These are phyloP conservation scores for Melanotus villosus DNA, from an alignment of 2,888 invertebrate genomes.

Conservation along the genomic window DNA sequence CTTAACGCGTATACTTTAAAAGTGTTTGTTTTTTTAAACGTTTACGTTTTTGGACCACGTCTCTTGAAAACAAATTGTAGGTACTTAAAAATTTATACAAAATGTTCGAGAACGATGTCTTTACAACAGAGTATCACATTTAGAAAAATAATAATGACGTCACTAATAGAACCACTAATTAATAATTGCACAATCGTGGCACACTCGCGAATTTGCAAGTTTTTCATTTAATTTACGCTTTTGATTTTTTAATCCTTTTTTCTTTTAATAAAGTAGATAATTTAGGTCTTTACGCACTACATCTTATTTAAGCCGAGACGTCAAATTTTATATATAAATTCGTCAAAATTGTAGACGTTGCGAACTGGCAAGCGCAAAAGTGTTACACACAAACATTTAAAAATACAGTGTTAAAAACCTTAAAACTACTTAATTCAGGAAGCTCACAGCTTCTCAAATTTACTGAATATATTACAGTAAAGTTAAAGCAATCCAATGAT, in stretches of 20 bases:
- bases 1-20: slow-evolving; percentile 53
- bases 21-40: slow-evolving; percentile 34
- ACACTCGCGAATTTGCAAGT: slow-evolving; percentile 60
- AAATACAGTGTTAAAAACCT: slow-evolving; percentile 67
- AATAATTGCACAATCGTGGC: slow-evolving; percentile 66
- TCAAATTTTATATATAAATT: slow-evolving; percentile 52
- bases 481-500: slow-evolving; percentile 49
- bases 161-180: slow-evolving; percentile 55
- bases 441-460: slow-evolving; percentile 54
- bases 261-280: slow-evolving; percentile 36
- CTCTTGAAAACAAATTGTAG: slow-evolving; percentile 44
- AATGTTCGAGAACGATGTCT: slow-evolving; percentile 47
- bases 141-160: slow-evolving; percentile 53
- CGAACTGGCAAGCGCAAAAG: slow-evolving; percentile 65
- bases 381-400: slow-evolving; percentile 69
- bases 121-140: slow-evolving; percentile 56
- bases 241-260: too few species aligned
- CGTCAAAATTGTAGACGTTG: slow-evolving; percentile 57
- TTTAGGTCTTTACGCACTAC: slow-evolving; percentile 47
- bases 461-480: slow-evolving; percentile 50
- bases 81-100: slow-evolving; percentile 41
- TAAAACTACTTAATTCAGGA: slow-evolving; percentile 58
- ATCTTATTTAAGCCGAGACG: slow-evolving; percentile 47
- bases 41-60: slow-evolving; percentile 54
- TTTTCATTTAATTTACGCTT: slow-evolving; percentile 18